Conservation (phyloP, 64 coral and sea anemone species). For the Stylophora pistillata region DNA sequence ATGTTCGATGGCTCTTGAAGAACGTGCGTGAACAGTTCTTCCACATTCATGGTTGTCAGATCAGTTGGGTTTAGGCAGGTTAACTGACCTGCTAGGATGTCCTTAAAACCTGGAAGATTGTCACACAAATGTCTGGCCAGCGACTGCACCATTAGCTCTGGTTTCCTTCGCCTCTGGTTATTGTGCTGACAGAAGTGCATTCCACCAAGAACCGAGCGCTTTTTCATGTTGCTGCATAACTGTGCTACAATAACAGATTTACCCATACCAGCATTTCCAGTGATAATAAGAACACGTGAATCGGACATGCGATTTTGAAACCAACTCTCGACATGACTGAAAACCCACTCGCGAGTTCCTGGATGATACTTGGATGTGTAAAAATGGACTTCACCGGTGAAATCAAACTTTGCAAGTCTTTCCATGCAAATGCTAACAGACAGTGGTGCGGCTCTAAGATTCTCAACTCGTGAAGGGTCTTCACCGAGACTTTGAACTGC, state of each 20-base stretch:
- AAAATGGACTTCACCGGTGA: constrained; percentile 43
- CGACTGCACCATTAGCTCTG: constrained; percentile 74
- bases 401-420: constrained; percentile 65
- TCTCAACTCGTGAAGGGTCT: constrained; percentile 20
- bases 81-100: constrained; percentile 43
- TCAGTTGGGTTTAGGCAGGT: constrained; percentile 6
- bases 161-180: constrained; percentile 48
- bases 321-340: constrained; percentile 55
- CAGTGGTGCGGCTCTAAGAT: constrained; percentile 41
- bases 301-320: constrained; percentile 41
- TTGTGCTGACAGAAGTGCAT: constrained; percentile 70
- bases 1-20: constrained; percentile 68
- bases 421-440: constrained; percentile 35
- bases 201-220: constrained; percentile 16
- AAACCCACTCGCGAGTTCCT: constrained; percentile 70
- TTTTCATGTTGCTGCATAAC: constrained; percentile 12
- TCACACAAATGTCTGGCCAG: constrained; percentile 74
- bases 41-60: constrained; percentile 37
- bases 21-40: constrained; percentile 56
- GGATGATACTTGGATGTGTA: constrained; percentile 34
- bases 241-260: constrained; percentile 78
- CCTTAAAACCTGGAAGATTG: constrained; percentile 63
- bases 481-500: constrained; percentile 49
- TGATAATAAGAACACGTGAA: constrained; percentile 48
- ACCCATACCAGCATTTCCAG: constrained; percentile 72